Evolutionary conservation across 2,888 invertebrate genomes (phyloP), one percentile per base, ranked within the genome.

Genomic region (Lochmaea capreae): DNA sequence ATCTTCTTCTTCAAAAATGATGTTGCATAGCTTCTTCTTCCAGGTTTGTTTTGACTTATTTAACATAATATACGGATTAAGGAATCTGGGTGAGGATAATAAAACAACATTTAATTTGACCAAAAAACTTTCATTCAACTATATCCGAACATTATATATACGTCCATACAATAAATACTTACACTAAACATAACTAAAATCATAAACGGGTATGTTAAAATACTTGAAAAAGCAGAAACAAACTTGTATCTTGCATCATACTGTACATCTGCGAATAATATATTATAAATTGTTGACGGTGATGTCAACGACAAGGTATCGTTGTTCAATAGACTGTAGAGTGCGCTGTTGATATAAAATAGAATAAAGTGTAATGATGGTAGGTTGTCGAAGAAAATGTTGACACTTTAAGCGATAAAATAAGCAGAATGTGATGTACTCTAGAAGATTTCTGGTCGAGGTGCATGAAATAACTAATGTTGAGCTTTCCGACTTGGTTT

Each of bases 151-250:
- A 63, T 42, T 70, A 70, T 63, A 10, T 54, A 62, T 63, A 78
- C 79, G 79, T 81, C 79, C 80, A 80, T 81, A 80, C 80, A 83
- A 83, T 81, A 82, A 83, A 83, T 83, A 83, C 81, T 80, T 80
- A 80, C 79, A 71, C 63, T 70, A 70, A 63, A 63, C 61, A 63
- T 59, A 22, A 68, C 49, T 63, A 62, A 63, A 70, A 70, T 39
- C 54, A 43, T 62, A 52, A 42, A 52, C 76, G 75, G 59, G n/a
- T 68, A 39, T 71, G 66, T 63, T 65, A 71, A 67, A 67, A 66
- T 66, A 71, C 71, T 66, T 59, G 33, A 18, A 66, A 59, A 71
- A 71, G 61, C 61, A 54, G 58, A 63, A 39, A 33, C 18, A 39
- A 63, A 18, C 49, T 65, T n/a, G 33, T 54, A 43, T 54, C 43